These are phyloP conservation scores for Drosophila orena DNA, from an alignment of 1,140 invertebrate genomes.

Conservation along the genomic window DNA sequence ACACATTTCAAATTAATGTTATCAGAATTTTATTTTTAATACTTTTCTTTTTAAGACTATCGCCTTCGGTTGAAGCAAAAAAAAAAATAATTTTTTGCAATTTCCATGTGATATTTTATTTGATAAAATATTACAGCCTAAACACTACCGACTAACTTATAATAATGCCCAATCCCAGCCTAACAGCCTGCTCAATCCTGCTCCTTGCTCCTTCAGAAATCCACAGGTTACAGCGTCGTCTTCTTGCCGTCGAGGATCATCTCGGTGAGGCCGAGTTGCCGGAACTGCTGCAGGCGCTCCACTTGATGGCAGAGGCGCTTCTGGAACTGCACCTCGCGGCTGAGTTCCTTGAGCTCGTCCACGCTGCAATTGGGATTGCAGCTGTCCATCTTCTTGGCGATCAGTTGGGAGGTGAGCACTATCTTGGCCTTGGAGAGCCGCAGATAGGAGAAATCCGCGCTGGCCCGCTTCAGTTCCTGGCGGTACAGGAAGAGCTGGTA, in stretches of 20 bases:
- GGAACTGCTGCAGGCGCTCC: conserved; percentile 64
- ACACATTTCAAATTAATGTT: too few species aligned
- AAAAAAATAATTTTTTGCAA: neutral
- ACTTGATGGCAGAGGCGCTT: conserved; percentile 60
- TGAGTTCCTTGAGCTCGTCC: conserved; percentile 66
- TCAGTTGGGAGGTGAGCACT: conserved; percentile 50
- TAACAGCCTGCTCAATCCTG: neutral
- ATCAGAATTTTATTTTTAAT: too few species aligned
- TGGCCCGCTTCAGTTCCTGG: conserved; percentile 53
- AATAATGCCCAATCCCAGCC: conserved; percentile 26
- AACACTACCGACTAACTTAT: conserved; percentile 47
- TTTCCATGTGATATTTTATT: conserved; percentile 71
- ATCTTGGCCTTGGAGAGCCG: conserved; percentile 65
- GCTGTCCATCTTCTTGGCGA: conserved; percentile 50
- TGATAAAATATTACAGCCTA: conserved; percentile 71
- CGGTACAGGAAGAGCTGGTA: conserved; percentile 69
- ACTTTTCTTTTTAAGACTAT: too few species aligned
- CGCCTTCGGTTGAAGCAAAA: neutral
- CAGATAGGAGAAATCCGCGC: conserved; percentile 56
- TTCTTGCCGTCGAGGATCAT: conserved; percentile 63
- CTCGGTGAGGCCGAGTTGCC: conserved; percentile 60
- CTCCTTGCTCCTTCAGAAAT: neutral
- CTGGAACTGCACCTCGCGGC: conserved; percentile 72
- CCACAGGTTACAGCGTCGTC: conserved; percentile 36
- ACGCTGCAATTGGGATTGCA: conserved; percentile 42